Percentiles rank a stretch among this genome's conserved stretches.
Evolutionary conservation across 2,113 vertebrate genomes (phyloP).

Genomic region (Ranitomeya variabilis): DNA sequence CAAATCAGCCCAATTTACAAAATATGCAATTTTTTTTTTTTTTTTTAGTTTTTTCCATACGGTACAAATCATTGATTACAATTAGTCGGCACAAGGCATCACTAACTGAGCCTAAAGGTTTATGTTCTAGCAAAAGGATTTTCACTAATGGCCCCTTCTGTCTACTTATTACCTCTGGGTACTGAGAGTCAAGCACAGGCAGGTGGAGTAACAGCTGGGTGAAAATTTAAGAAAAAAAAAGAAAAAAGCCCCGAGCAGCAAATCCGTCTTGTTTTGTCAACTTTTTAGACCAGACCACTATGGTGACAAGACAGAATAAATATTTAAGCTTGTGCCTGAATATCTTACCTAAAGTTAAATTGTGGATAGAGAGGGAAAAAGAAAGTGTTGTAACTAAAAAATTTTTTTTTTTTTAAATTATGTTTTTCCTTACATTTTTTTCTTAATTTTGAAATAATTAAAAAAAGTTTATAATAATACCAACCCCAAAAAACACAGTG

Average conservation of each 20-base stretch:
- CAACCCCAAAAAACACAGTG: background rate
- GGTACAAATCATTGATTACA: background rate
- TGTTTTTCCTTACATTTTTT: background rate
- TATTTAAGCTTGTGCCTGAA: background rate
- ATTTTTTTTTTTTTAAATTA: background rate
- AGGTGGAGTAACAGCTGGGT: conserved; percentile 50
- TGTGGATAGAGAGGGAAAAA: background rate
- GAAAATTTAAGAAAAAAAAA: background rate
- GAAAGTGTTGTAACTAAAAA: background rate
- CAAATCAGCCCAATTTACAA: too few species aligned
- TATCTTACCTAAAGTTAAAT: background rate
- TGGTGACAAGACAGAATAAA: conserved; percentile 4
- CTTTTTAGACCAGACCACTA: background rate
- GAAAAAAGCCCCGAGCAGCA: conserved; percentile 20
- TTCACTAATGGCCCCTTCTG: conserved; percentile 10
- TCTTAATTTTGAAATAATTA: background rate
- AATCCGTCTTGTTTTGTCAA: conserved; percentile 42
- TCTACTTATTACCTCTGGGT: conserved; percentile 15
- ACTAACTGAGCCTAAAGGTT: background rate
- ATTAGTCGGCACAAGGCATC: background rate
- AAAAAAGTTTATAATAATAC: background rate
- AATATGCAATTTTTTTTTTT: background rate
- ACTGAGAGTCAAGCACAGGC: conserved; percentile 28
- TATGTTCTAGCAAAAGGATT: background rate
- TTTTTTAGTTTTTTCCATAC: background rate